phyloP scores from a whole-genome alignment of 2,113 vertebrate species.

The Euleptes europaea region DNA sequence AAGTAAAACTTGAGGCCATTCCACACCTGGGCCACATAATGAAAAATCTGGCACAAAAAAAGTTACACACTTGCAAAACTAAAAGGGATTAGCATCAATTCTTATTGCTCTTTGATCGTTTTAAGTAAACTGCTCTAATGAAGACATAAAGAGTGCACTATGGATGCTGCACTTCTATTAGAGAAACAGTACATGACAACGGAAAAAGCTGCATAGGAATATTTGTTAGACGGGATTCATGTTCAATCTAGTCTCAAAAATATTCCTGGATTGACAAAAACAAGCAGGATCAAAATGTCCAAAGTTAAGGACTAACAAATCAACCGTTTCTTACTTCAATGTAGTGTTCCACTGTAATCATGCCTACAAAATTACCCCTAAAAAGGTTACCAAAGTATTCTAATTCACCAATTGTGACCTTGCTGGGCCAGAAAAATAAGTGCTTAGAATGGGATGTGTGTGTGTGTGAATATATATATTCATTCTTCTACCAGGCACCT shows the following conservation, averaged over 20 bases:
- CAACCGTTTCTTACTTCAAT: not conserved
- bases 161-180: conserved; percentile 28
- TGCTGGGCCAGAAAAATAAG: not conserved
- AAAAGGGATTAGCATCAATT: conserved; percentile 32
- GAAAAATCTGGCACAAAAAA: conserved; percentile 24
- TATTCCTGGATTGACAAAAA: not conserved
- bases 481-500: not conserved
- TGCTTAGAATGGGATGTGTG: not conserved
- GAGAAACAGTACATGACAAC: conserved; percentile 25
- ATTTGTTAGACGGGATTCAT: not conserved
- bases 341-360: not conserved
- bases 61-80: not conserved
- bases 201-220: not conserved
- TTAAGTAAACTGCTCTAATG: conserved; percentile 37
- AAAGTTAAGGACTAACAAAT: not conserved
- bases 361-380: not conserved
- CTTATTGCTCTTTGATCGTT: conserved; percentile 44
- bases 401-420: not conserved
- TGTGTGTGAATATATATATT: too few relatives aligned
- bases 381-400: not conserved
- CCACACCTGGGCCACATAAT: not conserved
- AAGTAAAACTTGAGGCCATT: conserved; percentile 3
- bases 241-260: not conserved
- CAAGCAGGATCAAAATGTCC: not conserved
- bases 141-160: conserved; percentile 23